A percentile compares a stretch with the other conserved stretches of the same genome.
phyloP scores from a whole-genome alignment of 2,797 vertebrate species.

The Gallirallus australis region DNA sequence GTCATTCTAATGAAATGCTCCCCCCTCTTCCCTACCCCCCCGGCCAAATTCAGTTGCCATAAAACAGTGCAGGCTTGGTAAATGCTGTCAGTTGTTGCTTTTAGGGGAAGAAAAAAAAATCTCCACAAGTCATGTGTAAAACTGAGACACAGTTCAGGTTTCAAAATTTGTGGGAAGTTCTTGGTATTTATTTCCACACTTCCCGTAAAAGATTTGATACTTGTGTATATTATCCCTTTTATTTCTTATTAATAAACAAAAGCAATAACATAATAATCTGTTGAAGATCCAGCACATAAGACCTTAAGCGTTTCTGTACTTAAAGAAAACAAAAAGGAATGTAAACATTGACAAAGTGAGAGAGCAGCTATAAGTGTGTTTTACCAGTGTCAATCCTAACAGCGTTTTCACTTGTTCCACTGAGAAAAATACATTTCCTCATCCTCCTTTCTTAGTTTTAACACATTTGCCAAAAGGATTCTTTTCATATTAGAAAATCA shows the following conservation, averaged over 20 bases:
- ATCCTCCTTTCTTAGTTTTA: neutral
- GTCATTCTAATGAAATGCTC: neutral
- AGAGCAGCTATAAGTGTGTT: neutral
- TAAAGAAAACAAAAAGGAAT: neutral
- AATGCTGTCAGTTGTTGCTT: constrained; percentile 17
- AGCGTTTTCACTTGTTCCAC: neutral
- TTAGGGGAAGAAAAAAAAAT: neutral
- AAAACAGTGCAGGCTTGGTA: neutral
- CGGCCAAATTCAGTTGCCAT: neutral
- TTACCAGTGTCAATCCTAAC: neutral
- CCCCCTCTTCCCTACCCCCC: too few relatives aligned
- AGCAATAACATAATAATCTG: neutral
- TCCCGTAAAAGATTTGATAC: neutral
- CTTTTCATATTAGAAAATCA: neutral
- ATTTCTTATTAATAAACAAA: neutral
- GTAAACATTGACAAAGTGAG: neutral
- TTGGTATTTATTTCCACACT: neutral
- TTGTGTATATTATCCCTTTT: neutral
- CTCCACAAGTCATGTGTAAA: neutral
- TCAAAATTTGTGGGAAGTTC: neutral
- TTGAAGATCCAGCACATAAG: neutral
- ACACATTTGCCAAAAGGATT: neutral
- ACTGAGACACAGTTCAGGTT: neutral
- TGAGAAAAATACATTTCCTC: neutral
- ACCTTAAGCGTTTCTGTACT: neutral